Percentiles rank a stretch among this genome's conserved stretches.
phyloP scores from a whole-genome alignment of 1,140 invertebrate species.

The Drosophila takahashii region DNA sequence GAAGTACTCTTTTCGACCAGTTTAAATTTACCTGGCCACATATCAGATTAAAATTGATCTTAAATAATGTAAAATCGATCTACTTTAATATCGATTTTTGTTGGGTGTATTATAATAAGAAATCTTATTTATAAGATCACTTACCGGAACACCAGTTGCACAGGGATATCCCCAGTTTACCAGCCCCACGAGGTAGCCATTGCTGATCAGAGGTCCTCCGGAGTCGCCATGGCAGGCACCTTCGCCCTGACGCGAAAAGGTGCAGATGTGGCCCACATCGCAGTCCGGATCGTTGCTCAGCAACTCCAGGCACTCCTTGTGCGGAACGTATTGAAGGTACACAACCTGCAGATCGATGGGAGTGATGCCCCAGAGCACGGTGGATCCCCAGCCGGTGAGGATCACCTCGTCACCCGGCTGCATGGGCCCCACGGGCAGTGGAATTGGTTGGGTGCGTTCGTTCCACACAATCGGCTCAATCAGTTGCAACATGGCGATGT shows the following conservation, averaged over 20 bases:
- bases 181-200: slow-evolving; percentile 83
- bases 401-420: slow-evolving; percentile 66
- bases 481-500: slow-evolving; percentile 85
- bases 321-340: slow-evolving; percentile 34
- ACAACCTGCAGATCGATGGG: slow-evolving; percentile 57
- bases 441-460: slow-evolving; percentile 85
- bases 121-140: neutral
- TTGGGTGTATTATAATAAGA: too few species aligned
- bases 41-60: too few species aligned
- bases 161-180: slow-evolving; percentile 86
- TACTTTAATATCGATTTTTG: too few species aligned
- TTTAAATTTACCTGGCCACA: too few species aligned
- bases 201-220: slow-evolving; percentile 86
- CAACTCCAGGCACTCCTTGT: slow-evolving; percentile 26
- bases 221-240: slow-evolving; percentile 86
- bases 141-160: slow-evolving; percentile 82
- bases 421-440: slow-evolving; percentile 33
- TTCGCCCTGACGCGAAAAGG: slow-evolving; percentile 86
- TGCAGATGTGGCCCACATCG: slow-evolving; percentile 86
- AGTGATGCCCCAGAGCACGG: slow-evolving; percentile 23
- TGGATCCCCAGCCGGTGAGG: slow-evolving; percentile 84
- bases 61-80: too few species aligned
- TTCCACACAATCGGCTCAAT: slow-evolving; percentile 74
- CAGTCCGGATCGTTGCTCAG: slow-evolving; percentile 26
- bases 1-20: too few species aligned